Evolutionary conservation across 2,113 vertebrate species (phyloP).

Genomic region (Delphinus delphis): DNA sequence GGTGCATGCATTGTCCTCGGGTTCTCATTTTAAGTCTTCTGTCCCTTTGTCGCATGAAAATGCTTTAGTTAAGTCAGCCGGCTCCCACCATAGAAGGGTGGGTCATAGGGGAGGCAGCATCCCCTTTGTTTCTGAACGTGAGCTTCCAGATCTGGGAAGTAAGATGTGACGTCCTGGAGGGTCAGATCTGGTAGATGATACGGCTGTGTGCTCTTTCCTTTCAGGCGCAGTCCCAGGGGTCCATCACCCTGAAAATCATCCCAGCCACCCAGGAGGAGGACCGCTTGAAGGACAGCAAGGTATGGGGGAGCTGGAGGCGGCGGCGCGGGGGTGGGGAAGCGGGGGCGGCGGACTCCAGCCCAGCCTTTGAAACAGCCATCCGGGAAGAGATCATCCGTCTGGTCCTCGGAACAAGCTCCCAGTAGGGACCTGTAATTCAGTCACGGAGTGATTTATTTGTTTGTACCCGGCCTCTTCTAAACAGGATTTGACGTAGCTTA

Average conservation of each 20-base stretch:
- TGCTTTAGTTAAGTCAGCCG: neutral
- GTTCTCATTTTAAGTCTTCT: neutral
- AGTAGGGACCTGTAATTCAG: neutral
- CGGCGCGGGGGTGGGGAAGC: fast-evolving
- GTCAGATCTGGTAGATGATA: neutral
- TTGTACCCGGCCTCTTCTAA: neutral
- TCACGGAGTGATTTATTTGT: conserved; percentile 29
- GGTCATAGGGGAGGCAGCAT: neutral
- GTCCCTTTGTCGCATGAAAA: neutral
- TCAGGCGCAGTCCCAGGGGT: conserved; percentile 96
- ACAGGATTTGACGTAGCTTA: neutral
- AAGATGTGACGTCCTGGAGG: neutral
- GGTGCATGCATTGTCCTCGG: neutral
- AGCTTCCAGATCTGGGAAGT: neutral
- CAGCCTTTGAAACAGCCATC: neutral
- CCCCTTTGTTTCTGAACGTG: neutral
- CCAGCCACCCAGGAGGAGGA: conserved; percentile 94
- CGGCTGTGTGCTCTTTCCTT: neutral
- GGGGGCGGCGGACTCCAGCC: neutral
- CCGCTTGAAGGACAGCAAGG: conserved; percentile 93
- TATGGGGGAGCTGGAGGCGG: conserved; percentile 55
- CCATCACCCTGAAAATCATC: conserved; percentile 96
- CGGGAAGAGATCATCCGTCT: fast-evolving
- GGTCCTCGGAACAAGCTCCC: neutral
- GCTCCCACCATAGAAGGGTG: neutral